Conservation (phyloP, 1,140 invertebrate species). For the Eurytemora carolleeae region DNA sequence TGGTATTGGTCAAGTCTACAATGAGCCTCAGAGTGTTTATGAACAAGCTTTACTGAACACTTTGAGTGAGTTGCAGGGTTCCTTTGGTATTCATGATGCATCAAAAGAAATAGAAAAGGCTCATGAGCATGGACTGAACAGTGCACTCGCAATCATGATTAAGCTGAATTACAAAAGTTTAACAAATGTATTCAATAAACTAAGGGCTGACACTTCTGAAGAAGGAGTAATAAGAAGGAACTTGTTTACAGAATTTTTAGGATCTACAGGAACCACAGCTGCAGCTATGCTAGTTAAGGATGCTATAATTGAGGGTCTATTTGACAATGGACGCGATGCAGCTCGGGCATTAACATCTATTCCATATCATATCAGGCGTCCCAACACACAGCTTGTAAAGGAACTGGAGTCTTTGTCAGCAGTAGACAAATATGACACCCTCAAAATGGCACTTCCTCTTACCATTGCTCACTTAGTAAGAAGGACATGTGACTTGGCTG, state of each 20-base stretch:
- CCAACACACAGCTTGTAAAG: conserved; percentile 8
- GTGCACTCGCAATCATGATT: background rate
- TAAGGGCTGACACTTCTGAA: conserved; percentile 5
- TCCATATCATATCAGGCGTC: conserved; percentile 9
- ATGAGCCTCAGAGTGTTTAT: background rate
- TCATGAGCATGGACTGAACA: conserved; percentile 6
- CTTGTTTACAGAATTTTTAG: conserved; percentile 10
- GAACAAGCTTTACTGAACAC: background rate
- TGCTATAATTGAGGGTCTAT: conserved; percentile 3
- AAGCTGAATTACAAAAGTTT: conserved; percentile 5
- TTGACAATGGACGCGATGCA: conserved; percentile 6
- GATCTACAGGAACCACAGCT: conserved; percentile 9
- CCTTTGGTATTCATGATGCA: background rate
- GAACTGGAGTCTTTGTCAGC: conserved; percentile 4
- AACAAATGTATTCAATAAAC: conserved; percentile 2
- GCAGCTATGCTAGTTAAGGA: conserved; percentile 9
- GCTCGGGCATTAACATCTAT: background rate
- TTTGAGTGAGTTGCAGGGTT: background rate
- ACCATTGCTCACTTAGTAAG: conserved; percentile 6
- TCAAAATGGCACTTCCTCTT: conserved; percentile 8
- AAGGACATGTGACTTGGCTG: conserved; percentile 6
- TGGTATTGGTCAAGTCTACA: background rate
- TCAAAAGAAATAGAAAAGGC: conserved; percentile 2
- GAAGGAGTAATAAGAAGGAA: conserved; percentile 4
- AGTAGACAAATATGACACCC: background rate